phyloP scores from a whole-genome alignment of 1,140 invertebrate genomes.

The Brachionus manjavacas region DNA sequence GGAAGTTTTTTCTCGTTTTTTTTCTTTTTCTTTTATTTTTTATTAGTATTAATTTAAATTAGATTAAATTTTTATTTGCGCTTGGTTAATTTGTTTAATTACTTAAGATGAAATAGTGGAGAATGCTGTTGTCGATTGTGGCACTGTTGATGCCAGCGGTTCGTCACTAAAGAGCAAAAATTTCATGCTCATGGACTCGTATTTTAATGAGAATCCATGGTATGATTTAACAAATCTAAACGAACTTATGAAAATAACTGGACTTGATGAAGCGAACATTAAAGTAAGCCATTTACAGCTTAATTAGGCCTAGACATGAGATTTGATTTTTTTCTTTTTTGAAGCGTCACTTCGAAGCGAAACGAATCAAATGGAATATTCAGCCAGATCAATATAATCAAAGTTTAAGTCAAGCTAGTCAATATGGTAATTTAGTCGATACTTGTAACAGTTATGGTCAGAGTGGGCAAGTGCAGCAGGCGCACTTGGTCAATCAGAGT shows the following conservation, averaged over 20 bases:
- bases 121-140: background rate
- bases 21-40: background rate
- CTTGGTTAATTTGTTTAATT: conserved; percentile 31
- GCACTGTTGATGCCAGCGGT: background rate
- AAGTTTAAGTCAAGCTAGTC: background rate
- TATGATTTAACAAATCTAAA: conserved; percentile 42
- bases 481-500: background rate
- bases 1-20: background rate
- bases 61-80: background rate
- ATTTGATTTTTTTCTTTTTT: background rate
- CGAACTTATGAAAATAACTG: conserved; percentile 40
- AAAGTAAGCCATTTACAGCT: conserved; percentile 34
- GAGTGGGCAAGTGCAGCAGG: background rate
- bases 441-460: background rate
- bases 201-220: conserved; percentile 41
- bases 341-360: conserved; percentile 37
- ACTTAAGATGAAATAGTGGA: conserved; percentile 25
- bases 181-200: conserved; percentile 39
- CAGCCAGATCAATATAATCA: conserved; percentile 9
- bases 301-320: conserved; percentile 12
- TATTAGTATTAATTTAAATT: background rate
- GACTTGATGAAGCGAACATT: conserved; percentile 36
- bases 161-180: conserved; percentile 11
- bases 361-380: conserved; percentile 39
- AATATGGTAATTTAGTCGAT: background rate